Evolutionary conservation across 2,797 vertebrate genomes (phyloP), one percentile per base, ranked within the genome.

Genomic region (Platyrinchus mystaceus): DNA sequence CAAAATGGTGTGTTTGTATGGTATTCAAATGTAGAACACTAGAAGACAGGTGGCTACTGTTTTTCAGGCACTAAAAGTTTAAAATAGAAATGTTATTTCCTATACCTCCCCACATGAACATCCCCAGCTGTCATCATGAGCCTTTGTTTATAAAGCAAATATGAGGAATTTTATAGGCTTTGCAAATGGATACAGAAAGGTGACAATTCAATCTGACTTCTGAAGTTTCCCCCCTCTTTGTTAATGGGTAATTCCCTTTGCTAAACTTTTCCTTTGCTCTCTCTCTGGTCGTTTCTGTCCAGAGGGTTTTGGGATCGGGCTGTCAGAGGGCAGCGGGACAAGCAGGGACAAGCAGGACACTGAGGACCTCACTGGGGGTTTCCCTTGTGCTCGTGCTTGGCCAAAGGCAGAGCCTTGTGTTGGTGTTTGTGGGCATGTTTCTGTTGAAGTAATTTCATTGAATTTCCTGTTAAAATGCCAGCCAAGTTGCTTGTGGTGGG

Each of bases 391-490:
- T 70, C 0, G 0, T 2, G 2, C 64, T 67, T 41, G 53, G 30
- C 59, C 36, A 8, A 20, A 55, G 66, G 62, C 93, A 76, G 52
- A 87, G 86, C 73, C 34, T 37, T 26, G 79, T 12, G 47, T 71
- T 82, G 90, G 80, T 81, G 90, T 92, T 56, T 5, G 37, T 49
- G 90, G 84, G 90, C 84, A 19, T 32, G 90, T 75, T 91, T 62
- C 90, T 85, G 58, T 36, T 83, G 87, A 74, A 85, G 78, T 41
- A 3, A 68, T 81, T 73, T 46, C 55, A 30, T 39, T 91, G 93
- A 46, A 39, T 92, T 92, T 95, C 94, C 92, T 85, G 93, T 95
- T 92, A 10, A 80, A 94, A 83, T 95, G 92, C 87, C 81, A 85
- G 92, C 75, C 94, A 92, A 1, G 52, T 70, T 8, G 27, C 53